Conservation (phyloP, 2,113 vertebrate genomes). For the Nothocercus julius region DNA sequence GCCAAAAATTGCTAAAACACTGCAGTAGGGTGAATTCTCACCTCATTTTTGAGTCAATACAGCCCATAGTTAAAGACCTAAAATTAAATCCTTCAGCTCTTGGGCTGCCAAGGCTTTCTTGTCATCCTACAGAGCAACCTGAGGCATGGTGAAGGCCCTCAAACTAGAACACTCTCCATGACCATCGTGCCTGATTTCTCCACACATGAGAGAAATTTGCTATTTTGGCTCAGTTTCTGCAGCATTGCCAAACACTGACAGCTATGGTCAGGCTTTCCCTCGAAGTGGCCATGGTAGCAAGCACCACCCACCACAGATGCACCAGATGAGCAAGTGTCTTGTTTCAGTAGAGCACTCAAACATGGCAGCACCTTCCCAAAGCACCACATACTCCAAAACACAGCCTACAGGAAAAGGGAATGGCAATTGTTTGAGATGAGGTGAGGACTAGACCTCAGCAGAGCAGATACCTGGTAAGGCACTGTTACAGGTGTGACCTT, state of each 20-base stretch:
- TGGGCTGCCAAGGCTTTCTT: neutral
- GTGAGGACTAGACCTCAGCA: neutral
- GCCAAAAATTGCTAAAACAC: neutral
- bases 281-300: neutral
- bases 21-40: neutral
- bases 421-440: neutral
- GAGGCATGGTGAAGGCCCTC: neutral
- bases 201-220: too few relatives aligned
- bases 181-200: neutral
- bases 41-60: neutral
- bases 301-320: neutral
- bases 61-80: neutral
- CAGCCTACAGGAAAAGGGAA: neutral
- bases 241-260: neutral
- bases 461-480: neutral
- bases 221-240: neutral
- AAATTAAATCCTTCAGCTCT: neutral
- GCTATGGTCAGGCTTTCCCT: neutral
- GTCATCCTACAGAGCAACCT: neutral
- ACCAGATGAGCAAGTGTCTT: neutral
- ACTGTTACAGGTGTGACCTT: neutral
- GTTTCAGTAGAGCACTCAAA: neutral
- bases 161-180: neutral
- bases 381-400: neutral
- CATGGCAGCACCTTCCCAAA: neutral